Percentiles rank a stretch among this genome's conserved stretches.
Evolutionary conservation across 2,113 vertebrate genomes (phyloP).

Genomic region (Apus apus): DNA sequence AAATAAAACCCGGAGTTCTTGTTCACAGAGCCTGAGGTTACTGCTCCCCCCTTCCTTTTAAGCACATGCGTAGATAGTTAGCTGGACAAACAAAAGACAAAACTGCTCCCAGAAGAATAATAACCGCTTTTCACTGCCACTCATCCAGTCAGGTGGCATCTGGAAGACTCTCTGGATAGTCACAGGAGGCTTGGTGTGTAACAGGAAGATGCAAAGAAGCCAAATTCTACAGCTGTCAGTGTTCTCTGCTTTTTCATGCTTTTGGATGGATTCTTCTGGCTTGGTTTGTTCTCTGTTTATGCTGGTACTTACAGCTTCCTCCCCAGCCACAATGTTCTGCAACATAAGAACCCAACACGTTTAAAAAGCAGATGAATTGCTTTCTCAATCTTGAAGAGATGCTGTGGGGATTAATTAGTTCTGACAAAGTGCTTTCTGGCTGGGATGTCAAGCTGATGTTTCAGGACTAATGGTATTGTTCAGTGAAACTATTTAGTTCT

Average conservation of each 20-base stretch:
- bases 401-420: constrained; percentile 64
- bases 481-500: constrained; percentile 42
- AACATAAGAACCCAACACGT: constrained; percentile 25
- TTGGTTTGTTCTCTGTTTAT: constrained; percentile 42
- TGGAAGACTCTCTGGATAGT: constrained; percentile 56
- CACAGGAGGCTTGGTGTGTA: constrained; percentile 49
- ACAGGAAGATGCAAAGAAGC: constrained; percentile 40
- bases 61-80: constrained; percentile 53
- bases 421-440: constrained; percentile 60
- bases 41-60: constrained; percentile 2
- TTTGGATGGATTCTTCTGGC: constrained; percentile 53
- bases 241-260: background rate
- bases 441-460: constrained; percentile 58
- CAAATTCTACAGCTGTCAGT: constrained; percentile 56
- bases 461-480: constrained; percentile 64
- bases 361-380: constrained; percentile 50
- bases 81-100: constrained; percentile 58
- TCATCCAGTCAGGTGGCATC: constrained; percentile 63
- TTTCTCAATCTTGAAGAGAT: constrained; percentile 2
- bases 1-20: background rate
- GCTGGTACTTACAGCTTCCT: constrained; percentile 6
- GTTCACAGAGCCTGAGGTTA: constrained; percentile 36
- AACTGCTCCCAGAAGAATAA: constrained; percentile 52
- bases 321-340: constrained; percentile 14
- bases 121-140: constrained; percentile 56